Conservation (phyloP, 2,113 vertebrate genomes). For the Casuarius casuarius region DNA sequence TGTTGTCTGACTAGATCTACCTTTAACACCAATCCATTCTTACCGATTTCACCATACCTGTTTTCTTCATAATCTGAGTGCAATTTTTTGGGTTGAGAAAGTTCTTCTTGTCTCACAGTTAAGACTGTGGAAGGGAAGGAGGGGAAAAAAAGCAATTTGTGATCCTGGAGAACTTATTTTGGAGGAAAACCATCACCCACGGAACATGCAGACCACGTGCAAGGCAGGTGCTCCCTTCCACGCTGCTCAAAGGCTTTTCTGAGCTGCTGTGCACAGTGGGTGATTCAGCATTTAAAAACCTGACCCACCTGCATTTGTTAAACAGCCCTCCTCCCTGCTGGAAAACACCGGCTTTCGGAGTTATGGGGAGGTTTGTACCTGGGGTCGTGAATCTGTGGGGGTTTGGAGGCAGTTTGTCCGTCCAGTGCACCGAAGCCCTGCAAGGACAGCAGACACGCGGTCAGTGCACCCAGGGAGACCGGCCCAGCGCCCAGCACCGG, state of each 20-base stretch:
- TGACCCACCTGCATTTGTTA: neutral
- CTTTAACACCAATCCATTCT: too few species aligned
- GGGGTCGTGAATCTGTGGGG: slow-evolving; percentile 17
- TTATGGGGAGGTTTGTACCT: neutral
- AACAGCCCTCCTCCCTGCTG: neutral
- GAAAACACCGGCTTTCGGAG: neutral
- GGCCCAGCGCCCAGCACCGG: accelerated
- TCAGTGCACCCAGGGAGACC: neutral
- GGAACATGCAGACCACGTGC: neutral
- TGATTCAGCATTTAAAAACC: neutral
- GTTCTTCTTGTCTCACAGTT: slow-evolving; percentile 55
- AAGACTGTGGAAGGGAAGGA: slow-evolving; percentile 17
- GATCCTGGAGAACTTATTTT: neutral
- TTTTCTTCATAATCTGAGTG: slow-evolving; percentile 22
- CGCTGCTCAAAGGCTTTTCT: too few species aligned
- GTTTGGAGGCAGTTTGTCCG: slow-evolving; percentile 13
- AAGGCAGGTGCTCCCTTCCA: too few species aligned
- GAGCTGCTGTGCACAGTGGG: too few species aligned
- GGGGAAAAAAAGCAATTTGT: neutral
- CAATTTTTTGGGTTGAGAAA: slow-evolving; percentile 44
- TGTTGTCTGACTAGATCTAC: neutral
- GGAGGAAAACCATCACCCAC: neutral
- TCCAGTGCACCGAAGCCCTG: slow-evolving; percentile 72
- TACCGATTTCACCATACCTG: slow-evolving; percentile 26
- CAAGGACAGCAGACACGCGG: neutral